These are phyloP conservation scores for Caenorhabditis briggsae DNA, from an alignment of 1,140 invertebrate genomes.

Conservation along the genomic window DNA sequence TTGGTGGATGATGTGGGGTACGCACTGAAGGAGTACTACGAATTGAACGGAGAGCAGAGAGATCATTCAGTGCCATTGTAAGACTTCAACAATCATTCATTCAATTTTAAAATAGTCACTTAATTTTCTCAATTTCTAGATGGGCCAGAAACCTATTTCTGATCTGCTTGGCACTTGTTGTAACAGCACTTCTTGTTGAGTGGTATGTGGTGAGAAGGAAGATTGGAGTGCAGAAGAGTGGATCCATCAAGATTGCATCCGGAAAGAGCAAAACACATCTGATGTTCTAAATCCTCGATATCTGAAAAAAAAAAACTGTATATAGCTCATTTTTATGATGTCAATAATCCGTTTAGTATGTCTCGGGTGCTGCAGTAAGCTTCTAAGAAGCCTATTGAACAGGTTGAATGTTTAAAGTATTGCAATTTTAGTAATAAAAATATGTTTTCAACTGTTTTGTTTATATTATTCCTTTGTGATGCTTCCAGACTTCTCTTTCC, in stretches of 20 bases:
- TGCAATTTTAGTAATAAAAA: background rate
- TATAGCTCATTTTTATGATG: background rate
- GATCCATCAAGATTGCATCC: constrained; percentile 53
- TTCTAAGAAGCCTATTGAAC: constrained; percentile 5
- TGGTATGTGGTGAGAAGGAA: constrained; percentile 68
- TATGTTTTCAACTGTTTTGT: background rate
- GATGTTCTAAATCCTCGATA: constrained; percentile 56
- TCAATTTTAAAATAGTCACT: background rate
- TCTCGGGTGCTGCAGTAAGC: background rate
- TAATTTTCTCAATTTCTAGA: constrained; percentile 4
- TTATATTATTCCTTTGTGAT: background rate
- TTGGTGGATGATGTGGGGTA: constrained; percentile 64
- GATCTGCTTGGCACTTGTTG: constrained; percentile 62
- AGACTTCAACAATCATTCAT: background rate
- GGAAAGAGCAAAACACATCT: constrained; percentile 65
- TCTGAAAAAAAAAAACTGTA: background rate
- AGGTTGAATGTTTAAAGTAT: background rate
- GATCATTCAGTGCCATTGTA: constrained; percentile 61
- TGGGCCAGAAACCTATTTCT: constrained; percentile 67
- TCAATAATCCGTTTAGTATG: background rate
- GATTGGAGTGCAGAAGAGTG: constrained; percentile 62
- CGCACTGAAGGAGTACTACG: constrained; percentile 67
- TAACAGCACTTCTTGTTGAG: constrained; percentile 66
- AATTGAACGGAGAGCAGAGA: constrained; percentile 64
- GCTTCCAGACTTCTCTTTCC: no score